These are phyloP conservation scores for Anthopleura xanthogrammica DNA, from an alignment of 92 coral and sea anemone species.

Conservation along the genomic window DNA sequence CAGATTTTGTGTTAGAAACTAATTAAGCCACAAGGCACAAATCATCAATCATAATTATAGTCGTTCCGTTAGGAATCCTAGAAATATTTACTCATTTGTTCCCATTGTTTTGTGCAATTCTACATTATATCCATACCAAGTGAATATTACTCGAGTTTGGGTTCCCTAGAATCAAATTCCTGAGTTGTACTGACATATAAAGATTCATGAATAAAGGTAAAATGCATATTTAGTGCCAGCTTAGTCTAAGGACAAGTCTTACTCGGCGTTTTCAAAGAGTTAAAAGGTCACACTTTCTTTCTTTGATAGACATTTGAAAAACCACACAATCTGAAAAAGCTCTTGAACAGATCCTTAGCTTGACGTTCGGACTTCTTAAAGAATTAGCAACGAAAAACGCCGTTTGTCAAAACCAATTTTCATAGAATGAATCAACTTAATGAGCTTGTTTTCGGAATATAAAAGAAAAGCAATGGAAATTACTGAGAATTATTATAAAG, in stretches of 20 bases:
- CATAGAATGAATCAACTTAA: neutral
- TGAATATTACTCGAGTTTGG: neutral
- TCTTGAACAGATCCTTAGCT: neutral
- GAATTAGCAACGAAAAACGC: constrained; percentile 5
- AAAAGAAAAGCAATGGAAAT: neutral
- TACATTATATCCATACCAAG: neutral
- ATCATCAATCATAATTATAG: neutral
- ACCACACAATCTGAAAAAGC: neutral
- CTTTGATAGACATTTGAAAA: neutral
- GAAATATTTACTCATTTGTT: neutral
- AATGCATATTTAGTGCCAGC: no score
- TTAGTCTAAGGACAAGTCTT: neutral
- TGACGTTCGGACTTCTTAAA: neutral
- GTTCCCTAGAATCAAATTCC: neutral
- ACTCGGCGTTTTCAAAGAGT: neutral
- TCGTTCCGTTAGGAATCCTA: neutral
- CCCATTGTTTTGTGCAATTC: neutral
- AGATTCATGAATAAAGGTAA: no score
- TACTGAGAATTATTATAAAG: neutral
- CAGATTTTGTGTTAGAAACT: neutral
- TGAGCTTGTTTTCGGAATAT: neutral
- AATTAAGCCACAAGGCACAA: neutral
- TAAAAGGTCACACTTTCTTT: neutral
- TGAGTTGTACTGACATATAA: neutral
- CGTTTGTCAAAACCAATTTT: constrained; percentile 6